phyloP scores from a whole-genome alignment of 2,797 vertebrate genomes.

The Eidolon dupreanum region DNA sequence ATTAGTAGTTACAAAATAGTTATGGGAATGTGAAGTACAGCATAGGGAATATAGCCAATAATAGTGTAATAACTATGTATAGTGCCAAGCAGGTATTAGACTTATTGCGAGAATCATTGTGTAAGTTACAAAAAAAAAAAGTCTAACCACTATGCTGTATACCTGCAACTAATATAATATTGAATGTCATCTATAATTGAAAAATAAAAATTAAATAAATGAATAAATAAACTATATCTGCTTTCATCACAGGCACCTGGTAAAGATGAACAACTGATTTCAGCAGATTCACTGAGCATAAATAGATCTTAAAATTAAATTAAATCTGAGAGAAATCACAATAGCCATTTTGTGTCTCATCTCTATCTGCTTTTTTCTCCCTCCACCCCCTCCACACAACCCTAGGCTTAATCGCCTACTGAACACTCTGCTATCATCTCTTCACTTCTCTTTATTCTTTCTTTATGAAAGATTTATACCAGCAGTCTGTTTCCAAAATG shows the following conservation, averaged over 20 bases:
- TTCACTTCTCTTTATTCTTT: neutral
- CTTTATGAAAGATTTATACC: neutral
- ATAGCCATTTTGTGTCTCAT: neutral
- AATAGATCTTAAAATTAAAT: neutral
- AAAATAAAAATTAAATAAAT: no score
- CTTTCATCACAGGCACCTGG: neutral
- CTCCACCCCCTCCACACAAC: no score
- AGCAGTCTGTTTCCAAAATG: neutral
- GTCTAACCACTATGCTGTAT: no score
- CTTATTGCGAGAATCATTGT: no score
- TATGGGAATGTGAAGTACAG: no score
- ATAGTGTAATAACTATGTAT: no score
- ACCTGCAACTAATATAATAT: no score
- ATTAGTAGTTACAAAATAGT: no score
- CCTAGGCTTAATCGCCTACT: neutral
- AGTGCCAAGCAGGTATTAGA: no score
- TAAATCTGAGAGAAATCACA: neutral
- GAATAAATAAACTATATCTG: neutral
- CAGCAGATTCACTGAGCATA: neutral
- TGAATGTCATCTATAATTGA: no score
- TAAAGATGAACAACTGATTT: neutral
- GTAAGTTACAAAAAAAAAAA: no score
- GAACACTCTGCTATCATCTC: neutral
- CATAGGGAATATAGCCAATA: no score
- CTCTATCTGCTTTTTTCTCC: neutral